Evolutionary conservation across 2,113 vertebrate genomes (phyloP), one percentile per base, ranked within the genome.

Genomic region (Ranitomeya variabilis): DNA sequence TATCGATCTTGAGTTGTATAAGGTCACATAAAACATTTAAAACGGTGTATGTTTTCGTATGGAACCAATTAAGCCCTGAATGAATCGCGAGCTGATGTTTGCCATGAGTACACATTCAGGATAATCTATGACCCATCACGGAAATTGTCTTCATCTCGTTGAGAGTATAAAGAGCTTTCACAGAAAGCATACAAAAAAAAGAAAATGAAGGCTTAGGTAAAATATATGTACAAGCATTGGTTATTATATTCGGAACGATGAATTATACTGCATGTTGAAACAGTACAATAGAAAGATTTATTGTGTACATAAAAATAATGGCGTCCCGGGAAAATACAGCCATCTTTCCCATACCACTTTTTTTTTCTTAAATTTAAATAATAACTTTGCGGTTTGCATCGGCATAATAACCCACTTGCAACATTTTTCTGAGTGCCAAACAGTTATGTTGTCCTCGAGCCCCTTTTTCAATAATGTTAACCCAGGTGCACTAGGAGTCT

Each of bases 71-170:
- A 89, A n/a, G 71, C 7, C 23, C 9, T 78, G 73, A 84, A 57
- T 79, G 26, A 62, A 67, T 16, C 21, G 55, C 66, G 60, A 52
- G 57, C 87, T 31, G 37, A 18, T 88, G 26, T n/a, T 83, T 37
- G 51, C 7, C 45, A 79, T 78, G 57, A 69, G 82, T 79, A 73
- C 62, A 67, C 59, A 59, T 52, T 77, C 26, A 57, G 60, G 57
- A 57, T 85, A 89, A 89, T 83, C 57, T 64, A 82, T 88, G 26
- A 74, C 60, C 59, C 60, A 80, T 67, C 52, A 57, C 7, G 8
- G 67, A 77, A 85, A 66, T 37, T 9, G 59, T 66, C n/a, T 78
- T 89, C 60, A 55, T 89, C 76, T 78, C 21, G 67, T 57, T 26
- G 26, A 45, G 80, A 83, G 26, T 51, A 88, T 51, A 26, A 73